Base-by-base conservation (phyloP, 1,140 invertebrate species). In the Ips typographus region DNA sequence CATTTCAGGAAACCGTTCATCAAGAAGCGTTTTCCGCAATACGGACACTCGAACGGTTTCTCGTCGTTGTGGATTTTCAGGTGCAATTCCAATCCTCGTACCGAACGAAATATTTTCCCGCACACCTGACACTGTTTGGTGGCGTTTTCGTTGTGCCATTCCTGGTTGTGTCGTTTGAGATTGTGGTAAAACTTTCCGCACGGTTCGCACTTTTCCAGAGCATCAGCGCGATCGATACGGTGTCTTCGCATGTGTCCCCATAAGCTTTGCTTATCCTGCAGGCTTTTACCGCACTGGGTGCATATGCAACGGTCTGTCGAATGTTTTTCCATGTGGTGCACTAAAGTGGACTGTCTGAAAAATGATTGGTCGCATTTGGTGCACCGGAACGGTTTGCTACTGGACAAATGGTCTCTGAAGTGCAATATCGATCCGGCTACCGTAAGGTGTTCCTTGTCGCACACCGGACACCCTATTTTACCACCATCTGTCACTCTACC, bases 41-140 rank as follows among this genome's bases (percentile, higher is more conserved):
- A 83, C 66, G 87, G 85, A 80, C 91, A 93, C 40, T 84, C 84
- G 76, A 91, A 93, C 0, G 91, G 91, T 75, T 91, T 90, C 75
- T 93, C 87, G 0, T 87, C 88, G 0, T 71, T 67, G 59, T 78
- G 77, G 39, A 68, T 65, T 37, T 87, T 82, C 74, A 86, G 83
- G 77, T 89, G 87, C 51, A 85, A 80, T 39, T 83, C 84, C 51
- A 88, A 75, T 71, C 86, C 85, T 72, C 85, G 85, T 74, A 85
- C 85, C 73, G 85, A 85, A 2, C 84, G 83, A 73, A 90, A 90
- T 1, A 84, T 83, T 79, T 89, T 87, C 1, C 85, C 85, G 72
- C 89, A 90, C 2, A 85, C 78, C 38, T 86, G 85, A 75, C 91
- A 92, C 0, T 87, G 89, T 57, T 90, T 90, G 69, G 90, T 87